Conservation (phyloP, 2,113 vertebrate species). For the Hemibagrus wyckioides region DNA sequence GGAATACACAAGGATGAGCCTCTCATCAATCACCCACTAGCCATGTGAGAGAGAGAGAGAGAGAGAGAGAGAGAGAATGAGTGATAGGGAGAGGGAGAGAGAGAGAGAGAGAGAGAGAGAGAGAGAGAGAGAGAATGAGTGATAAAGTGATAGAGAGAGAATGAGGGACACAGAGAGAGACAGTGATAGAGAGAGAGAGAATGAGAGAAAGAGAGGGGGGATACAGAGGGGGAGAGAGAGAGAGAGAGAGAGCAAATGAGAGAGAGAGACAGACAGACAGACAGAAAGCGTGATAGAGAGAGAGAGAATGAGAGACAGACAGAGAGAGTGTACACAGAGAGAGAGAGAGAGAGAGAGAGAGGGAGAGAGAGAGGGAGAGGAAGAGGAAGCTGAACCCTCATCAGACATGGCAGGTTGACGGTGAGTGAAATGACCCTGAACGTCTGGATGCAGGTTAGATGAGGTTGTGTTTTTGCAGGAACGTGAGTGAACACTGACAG, state of each 20-base stretch:
- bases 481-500: slow-evolving; percentile 10
- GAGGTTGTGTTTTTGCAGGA: slow-evolving; percentile 22
- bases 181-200: neutral
- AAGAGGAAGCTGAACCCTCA: slow-evolving; percentile 18
- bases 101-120: neutral
- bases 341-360: neutral
- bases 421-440: slow-evolving; percentile 28
- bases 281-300: neutral
- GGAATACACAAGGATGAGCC: slow-evolving; percentile 58
- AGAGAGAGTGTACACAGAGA: neutral
- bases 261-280: neutral
- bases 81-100: neutral
- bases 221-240: neutral
- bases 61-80: neutral
- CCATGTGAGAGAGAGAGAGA: neutral
- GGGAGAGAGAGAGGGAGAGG: neutral
- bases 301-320: neutral
- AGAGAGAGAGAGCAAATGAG: neutral
- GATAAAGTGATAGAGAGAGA: neutral
- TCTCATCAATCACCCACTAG: slow-evolving; percentile 68
- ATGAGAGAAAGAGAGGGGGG: neutral
- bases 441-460: slow-evolving; percentile 23
- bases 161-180: neutral
- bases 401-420: slow-evolving; percentile 38
- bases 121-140: neutral